Base-by-base conservation (phyloP, 2,888 invertebrate genomes). In the Pandemis cinnamomeana region DNA sequence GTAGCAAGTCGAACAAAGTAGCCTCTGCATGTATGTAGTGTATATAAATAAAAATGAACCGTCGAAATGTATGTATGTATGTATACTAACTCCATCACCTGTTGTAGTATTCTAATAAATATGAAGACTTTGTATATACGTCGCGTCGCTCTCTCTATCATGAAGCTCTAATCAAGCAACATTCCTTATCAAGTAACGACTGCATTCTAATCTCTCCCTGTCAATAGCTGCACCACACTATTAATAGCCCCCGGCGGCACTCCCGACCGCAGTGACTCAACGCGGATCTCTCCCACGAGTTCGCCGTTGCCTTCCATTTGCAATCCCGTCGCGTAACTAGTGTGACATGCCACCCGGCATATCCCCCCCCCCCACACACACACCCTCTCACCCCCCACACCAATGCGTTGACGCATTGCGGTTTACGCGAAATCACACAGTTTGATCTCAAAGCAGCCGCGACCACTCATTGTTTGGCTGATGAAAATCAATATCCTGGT, bases 401-500 rank as follows among this genome's bases (percentile, higher is more conserved):
- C 66, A 20, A 10, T 66, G 15, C 58, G 61, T 62, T 70, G 69
- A 69, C 69, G 58, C 64, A 69, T 41, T 42, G 72, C 58, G 60
- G 69, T 60, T 73, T 58, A 11, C 64, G 64, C 69, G 73, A 73
- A 73, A 73, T 73, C 73, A 64, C 58, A 27, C 48, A 60, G 7
- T 66, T 67, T 53, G 69, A 73, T 73, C 73, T 73, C 44, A 73
- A 73, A 70, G 73, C 15, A 42, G 69, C 73, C 73, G 73, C 73
- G 48, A 58, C 58, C 60, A 60, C 67, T 69, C 73, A 70, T 66
- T 70, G 73, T 73, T 72, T 70, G 69, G 44, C 64, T 68, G 68
- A 70, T 70, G 72, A 72, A 64, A 69, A 73, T 73, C 69, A 64
- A 70, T 73, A 73, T 73, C 73, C 73, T 73, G 73, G 73, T 72